Evolutionary conservation across 2,113 vertebrate genomes (phyloP).

Genomic region (Neodon shergylaensis): DNA sequence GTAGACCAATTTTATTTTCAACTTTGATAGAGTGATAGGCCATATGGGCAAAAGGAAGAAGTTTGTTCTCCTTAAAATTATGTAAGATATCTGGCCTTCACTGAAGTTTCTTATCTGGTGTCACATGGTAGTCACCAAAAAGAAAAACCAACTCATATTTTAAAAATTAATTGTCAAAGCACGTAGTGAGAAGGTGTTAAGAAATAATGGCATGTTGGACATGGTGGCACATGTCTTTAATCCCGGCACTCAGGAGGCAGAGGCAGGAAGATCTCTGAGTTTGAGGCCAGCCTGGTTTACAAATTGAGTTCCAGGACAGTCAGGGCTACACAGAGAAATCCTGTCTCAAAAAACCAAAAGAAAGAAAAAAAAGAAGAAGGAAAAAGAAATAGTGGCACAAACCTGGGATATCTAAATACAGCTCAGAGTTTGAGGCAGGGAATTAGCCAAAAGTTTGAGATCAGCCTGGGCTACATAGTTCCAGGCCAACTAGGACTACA

Average conservation of each 20-base stretch:
- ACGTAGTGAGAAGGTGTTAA: not conserved
- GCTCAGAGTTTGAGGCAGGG: not conserved
- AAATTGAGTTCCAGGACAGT: no score
- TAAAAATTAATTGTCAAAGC: conserved; percentile 23
- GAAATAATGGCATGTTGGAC: not conserved
- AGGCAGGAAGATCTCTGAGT: not conserved
- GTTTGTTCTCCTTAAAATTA: conserved; percentile 60
- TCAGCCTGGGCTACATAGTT: not conserved
- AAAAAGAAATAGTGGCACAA: not conserved
- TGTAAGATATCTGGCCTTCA: conserved; percentile 57
- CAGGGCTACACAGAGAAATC: not conserved
- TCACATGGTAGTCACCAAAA: conserved; percentile 27
- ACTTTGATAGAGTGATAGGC: conserved; percentile 58
- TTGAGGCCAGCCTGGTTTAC: not conserved
- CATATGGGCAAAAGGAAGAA: conserved; percentile 71
- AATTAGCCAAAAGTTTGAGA: not conserved
- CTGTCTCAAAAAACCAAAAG: not conserved
- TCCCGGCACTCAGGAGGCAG: not conserved
- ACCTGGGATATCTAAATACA: not conserved
- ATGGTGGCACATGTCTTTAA: not conserved
- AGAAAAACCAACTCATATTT: not conserved
- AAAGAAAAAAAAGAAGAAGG: no score
- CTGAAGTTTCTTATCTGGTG: conserved; percentile 39
- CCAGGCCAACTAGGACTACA: not conserved
- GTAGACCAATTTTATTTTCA: conserved; percentile 68